These are phyloP conservation scores for Psylliodes chrysocephalus DNA, from an alignment of 2,888 invertebrate species.

Conservation along the genomic window DNA sequence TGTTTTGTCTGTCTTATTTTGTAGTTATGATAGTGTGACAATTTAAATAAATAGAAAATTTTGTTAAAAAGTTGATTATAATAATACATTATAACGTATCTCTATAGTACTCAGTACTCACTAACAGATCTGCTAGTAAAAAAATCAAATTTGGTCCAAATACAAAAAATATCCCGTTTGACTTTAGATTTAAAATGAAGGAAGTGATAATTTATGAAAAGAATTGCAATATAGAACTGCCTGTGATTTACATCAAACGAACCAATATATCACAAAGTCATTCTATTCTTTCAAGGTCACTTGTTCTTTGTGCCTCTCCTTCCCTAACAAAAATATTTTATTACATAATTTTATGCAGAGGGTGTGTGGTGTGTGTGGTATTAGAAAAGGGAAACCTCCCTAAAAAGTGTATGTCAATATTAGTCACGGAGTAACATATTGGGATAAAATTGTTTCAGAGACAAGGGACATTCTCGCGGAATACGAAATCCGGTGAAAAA, in stretches of 20 bases:
- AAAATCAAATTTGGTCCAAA: no score
- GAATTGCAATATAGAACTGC: no score
- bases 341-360: conserved; percentile 40
- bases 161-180: no score
- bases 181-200: no score
- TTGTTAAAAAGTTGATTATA: no score
- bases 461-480: conserved; percentile 31
- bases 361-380: conserved; percentile 36
- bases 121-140: no score
- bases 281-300: conserved; percentile 35
- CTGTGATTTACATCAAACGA: background rate
- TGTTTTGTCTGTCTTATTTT: no score
- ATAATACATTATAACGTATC: no score
- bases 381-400: conserved; percentile 51
- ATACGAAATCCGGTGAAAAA: conserved; percentile 30
- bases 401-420: conserved; percentile 51
- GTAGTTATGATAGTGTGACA: no score
- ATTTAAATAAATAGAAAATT: no score
- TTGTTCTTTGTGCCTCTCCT: conserved; percentile 30
- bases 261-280: conserved; percentile 23
- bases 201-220: no score
- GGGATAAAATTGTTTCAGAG: conserved; percentile 40
- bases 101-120: no score
- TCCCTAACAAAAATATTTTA: conserved; percentile 42
- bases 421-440: conserved; percentile 50